A percentile compares a stretch with the other conserved stretches of the same genome.
Conservation (phyloP, 2,113 vertebrate genomes). For the Oxyura jamaicensis region DNA sequence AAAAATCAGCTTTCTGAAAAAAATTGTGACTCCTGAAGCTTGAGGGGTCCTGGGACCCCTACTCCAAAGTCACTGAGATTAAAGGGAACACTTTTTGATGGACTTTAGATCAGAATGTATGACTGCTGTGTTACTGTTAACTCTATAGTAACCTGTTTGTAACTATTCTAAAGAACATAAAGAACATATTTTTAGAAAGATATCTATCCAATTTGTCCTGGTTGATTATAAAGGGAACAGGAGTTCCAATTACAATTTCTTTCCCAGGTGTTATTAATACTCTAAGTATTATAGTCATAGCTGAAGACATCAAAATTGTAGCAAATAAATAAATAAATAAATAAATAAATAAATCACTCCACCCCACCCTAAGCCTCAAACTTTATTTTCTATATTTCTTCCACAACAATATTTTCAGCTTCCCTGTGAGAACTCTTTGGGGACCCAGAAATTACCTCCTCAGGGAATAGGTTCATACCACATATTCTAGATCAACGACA, state of each 20-base stretch:
- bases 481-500: not conserved
- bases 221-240: not conserved
- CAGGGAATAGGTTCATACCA: not conserved
- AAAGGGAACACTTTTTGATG: not conserved
- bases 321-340: too few species aligned
- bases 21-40: not conserved
- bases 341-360: not conserved
- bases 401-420: not conserved
- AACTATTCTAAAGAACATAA: not conserved
- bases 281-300: not conserved
- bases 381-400: not conserved
- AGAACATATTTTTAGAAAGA: not conserved
- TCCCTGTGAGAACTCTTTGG: not conserved
- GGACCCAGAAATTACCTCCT: not conserved
- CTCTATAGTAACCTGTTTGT: not conserved
- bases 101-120: not conserved
- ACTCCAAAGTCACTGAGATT: not conserved
- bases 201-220: not conserved
- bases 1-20: not conserved
- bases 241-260: not conserved
- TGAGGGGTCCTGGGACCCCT: not conserved
- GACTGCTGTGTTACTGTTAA: not conserved
- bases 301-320: too few species aligned
- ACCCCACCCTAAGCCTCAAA: not conserved
- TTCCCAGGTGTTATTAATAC: not conserved